Percentiles rank a stretch among this genome's conserved stretches.
Conservation (phyloP, 2,888 invertebrate species). For the Platerodrilus igneus region DNA sequence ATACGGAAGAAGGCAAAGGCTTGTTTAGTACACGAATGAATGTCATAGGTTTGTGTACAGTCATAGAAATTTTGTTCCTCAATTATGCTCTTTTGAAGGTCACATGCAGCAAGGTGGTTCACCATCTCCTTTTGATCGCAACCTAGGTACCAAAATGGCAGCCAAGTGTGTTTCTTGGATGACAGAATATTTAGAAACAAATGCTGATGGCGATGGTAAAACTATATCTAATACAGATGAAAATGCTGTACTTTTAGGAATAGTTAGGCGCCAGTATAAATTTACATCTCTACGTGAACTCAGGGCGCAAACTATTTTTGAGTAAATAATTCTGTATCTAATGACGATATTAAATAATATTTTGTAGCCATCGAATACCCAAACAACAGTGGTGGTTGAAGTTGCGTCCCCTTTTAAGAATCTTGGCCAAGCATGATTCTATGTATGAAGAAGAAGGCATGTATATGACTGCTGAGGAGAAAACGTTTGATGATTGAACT, state of each 20-base stretch:
- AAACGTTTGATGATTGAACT: conserved; percentile 15
- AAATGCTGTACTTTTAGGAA: conserved; percentile 76
- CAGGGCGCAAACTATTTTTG: conserved; percentile 77
- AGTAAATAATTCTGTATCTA: conserved; percentile 54
- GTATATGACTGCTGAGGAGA: conserved; percentile 72
- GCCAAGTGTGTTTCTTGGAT: conserved; percentile 94
- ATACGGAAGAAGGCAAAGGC: conserved; percentile 94
- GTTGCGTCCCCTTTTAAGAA: conserved; percentile 85
- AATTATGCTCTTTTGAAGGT: conserved; percentile 50
- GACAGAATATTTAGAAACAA: conserved; percentile 60
- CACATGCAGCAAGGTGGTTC: conserved; percentile 99
- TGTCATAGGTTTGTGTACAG: conserved; percentile 63
- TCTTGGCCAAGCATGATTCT: conserved; percentile 91
- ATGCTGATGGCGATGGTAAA: conserved; percentile 53
- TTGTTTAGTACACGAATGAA: conserved; percentile 94
- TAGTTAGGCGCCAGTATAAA: conserved; percentile 77
- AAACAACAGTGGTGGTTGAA: conserved; percentile 96
- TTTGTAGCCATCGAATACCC: conserved; percentile 81
- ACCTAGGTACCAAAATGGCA: conserved; percentile 98
- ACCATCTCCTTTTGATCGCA: conserved; percentile 96
- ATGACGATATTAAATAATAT: too few relatives aligned
- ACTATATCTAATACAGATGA: conserved; percentile 61
- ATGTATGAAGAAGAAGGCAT: conserved; percentile 88
- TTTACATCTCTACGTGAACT: conserved; percentile 77
- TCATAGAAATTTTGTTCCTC: background rate